These are phyloP conservation scores for Lysandra coridon DNA, from an alignment of 2,888 invertebrate genomes.

Conservation along the genomic window DNA sequence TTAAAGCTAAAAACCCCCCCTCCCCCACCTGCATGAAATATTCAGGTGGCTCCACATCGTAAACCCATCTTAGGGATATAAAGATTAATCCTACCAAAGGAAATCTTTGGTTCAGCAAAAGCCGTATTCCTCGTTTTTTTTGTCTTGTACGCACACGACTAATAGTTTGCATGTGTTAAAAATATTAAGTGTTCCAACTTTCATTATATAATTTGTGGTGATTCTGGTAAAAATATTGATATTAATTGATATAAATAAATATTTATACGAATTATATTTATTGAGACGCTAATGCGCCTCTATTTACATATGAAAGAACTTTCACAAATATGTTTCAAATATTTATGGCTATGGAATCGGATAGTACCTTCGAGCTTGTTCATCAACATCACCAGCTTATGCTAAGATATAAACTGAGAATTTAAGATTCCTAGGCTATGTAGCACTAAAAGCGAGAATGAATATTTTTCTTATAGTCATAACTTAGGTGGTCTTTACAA, in stretches of 20 bases:
- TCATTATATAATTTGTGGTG: not conserved
- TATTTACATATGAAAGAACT: not conserved
- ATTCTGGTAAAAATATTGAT: not conserved
- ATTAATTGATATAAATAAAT: not conserved
- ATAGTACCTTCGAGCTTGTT: not conserved
- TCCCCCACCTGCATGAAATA: no score
- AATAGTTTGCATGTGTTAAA: conserved; percentile 8
- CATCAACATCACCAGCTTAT: not conserved
- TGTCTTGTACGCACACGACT: no score
- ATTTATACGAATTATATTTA: not conserved
- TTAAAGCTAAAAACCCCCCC: no score
- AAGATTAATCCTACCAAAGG: no score
- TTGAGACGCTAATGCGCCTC: not conserved
- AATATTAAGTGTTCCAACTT: conserved; percentile 7
- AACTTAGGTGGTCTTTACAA: no score
- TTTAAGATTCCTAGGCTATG: not conserved
- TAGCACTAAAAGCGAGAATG: not conserved
- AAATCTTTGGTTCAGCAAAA: no score
- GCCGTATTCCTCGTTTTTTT: no score
- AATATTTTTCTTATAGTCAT: not conserved
- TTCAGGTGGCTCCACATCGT: no score
- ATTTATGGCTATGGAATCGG: not conserved
- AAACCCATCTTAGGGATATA: no score
- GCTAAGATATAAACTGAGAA: no score
- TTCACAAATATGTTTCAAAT: not conserved